Base-by-base conservation (phyloP, 2,888 invertebrate genomes). In the Leptinotarsa tumamoca region DNA sequence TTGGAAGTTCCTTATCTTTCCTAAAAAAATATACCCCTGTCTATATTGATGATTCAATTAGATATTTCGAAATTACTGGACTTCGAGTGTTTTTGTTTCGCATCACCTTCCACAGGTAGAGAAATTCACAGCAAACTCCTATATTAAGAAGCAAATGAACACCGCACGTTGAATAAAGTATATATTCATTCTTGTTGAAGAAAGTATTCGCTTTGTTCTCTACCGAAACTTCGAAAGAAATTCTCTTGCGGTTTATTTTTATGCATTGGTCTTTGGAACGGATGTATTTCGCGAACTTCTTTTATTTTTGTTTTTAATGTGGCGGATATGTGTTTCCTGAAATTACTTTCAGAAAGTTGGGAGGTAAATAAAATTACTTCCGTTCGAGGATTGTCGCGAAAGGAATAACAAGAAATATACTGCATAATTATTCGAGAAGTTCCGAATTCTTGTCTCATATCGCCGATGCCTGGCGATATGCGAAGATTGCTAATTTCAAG, bases 271-370 rank as follows among this genome's bases (percentile, higher is more conserved):
- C 63, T 63, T 61, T 27, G 43, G 63, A 63, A 43, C 63, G 63
- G 43, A 63, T 63, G 63, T 63, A 63, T 43, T 43, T 63, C 63
- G 63, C 43, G 14, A 63, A 63, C n/a, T 63, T 63, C n/a, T 63
- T 33, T n/a, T 21, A 58, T 58, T 58, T 63, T 63, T 63, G 15
- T 43, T 27, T 61, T 63, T 63, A 63, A 33, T 63, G 63, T n/a
- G n/a, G 33, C 27, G 63, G 63, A 63, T 63, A 63, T 63, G 63
- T 63, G 63, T 63, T 63, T 43, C 63, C n/a, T 43, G 63, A n/a
- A 63, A 63, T 43, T 13, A 63, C 63, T 63, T 18, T 33, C 4
- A 43, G n/a, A 63, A 63, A 63, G 63, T 63, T 63, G 63, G 63
- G 5, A n/a, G 63, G 63, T 63, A 33, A 63, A 63, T 63, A 33